These are phyloP conservation scores for Leucozona laternaria DNA, from an alignment of 2,888 invertebrate genomes.

Conservation along the genomic window DNA sequence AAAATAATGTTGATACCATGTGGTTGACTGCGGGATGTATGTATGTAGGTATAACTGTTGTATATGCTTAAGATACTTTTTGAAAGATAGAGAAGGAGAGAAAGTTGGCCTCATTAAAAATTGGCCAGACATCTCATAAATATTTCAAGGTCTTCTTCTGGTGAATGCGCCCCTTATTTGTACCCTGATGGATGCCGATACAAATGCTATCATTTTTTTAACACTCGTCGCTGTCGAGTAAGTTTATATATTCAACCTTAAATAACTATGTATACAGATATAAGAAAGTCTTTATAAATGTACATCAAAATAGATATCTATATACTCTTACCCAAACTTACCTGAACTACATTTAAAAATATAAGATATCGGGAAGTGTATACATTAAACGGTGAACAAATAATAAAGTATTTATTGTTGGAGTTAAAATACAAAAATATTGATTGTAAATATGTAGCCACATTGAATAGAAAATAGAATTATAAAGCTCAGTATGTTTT, in stretches of 20 bases:
- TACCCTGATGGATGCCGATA: constrained; percentile 77
- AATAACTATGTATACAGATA: background rate
- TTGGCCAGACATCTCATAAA: constrained; percentile 79
- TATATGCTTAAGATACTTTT: constrained; percentile 44
- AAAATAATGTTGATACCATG: background rate
- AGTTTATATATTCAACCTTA: background rate
- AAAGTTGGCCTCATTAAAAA: constrained; percentile 78
- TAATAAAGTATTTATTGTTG: background rate
- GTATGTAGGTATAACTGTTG: background rate
- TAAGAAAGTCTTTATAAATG: background rate
- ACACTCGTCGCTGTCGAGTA: constrained; percentile 67
- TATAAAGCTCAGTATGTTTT: too few relatives aligned
- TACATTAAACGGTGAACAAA: background rate
- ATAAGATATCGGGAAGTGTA: background rate
- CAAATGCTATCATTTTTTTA: constrained; percentile 76
- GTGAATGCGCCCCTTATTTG: constrained; percentile 51
- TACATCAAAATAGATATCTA: background rate
- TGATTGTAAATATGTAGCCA: too few relatives aligned
- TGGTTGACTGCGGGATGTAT: background rate
- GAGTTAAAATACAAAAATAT: too few relatives aligned
- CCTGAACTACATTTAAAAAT: background rate
- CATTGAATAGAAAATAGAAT: too few relatives aligned
- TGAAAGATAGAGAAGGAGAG: constrained; percentile 67
- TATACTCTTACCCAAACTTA: background rate
- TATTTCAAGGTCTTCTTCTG: constrained; percentile 77